Base-by-base conservation (phyloP, 2,888 invertebrate species). In the Macrosoma leucophasiata region DNA sequence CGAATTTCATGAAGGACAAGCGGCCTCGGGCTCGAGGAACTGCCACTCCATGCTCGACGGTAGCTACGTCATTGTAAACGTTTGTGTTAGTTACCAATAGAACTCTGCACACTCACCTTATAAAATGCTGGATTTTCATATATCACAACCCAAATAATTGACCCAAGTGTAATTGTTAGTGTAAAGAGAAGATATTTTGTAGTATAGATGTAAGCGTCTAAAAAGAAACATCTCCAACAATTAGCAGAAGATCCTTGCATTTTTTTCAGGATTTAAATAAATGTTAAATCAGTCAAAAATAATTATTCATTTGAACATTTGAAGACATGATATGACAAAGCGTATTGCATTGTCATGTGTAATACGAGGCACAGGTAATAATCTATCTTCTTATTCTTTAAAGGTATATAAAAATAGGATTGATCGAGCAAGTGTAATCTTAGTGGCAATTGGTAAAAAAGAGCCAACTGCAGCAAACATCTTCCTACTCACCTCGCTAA, bases 121-220 rank as follows among this genome's bases (percentile, higher is more conserved):
- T 72, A 68, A 48, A 74, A 53, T 45, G 53, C 50, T 12, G 73
- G 69, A 42, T 65, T 74, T 51, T 77, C 77, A 29, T 64, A 73
- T 31, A 73, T 52, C 73, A 71, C 76, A 20, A 73, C 38, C 28
- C 63, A 53, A 20, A 75, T 27, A 40, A 73, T 42, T 6, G 71
- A 69, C 2, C 54, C 47, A 19, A 73, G 44, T 14, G 66, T 48
- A 19, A 76, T 35, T 8, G 60, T 48, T 30, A 77, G 36, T 4
- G 62, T 51, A 41, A 72, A 59, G 31, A 78, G 45, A 48, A 78
- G 58, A 51, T 76, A 76, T 37, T 53, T 66, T 5, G 67, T 58
- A 2, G 66, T 64, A 52, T 78, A 77, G 23, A 54, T 65, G 37
- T 66, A 74, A 0, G 74, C 78, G 34, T 75, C 63, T 13, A 57